These are phyloP conservation scores for Aphelinus atriplicis DNA, from an alignment of 1,140 invertebrate genomes.

Conservation along the genomic window DNA sequence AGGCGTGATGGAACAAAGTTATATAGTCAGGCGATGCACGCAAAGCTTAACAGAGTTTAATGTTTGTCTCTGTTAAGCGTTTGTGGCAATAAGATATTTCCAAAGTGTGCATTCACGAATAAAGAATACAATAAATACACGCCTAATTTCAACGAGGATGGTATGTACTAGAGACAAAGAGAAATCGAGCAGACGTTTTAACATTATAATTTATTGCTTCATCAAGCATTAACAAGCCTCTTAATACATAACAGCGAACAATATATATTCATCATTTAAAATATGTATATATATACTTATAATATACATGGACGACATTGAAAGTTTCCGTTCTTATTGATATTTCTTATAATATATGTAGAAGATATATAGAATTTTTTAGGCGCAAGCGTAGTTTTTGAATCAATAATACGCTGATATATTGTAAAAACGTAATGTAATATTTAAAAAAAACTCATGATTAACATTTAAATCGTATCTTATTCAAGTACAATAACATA, in stretches of 20 bases:
- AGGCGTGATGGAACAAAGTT: no score
- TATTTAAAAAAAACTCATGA: no score
- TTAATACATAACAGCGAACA: conserved; percentile 27
- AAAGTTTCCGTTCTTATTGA: conserved; percentile 5
- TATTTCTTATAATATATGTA: conserved; percentile 3
- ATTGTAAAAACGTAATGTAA: no score
- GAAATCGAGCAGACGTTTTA: neutral
- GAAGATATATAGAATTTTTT: conserved; percentile 1
- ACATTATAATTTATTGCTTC: conserved; percentile 39
- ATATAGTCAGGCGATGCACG: no score
- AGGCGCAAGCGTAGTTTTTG: conserved; percentile 24
- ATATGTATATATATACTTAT: conserved; percentile 17
- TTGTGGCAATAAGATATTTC: no score
- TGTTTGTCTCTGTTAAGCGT: no score
- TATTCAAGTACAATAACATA: neutral
- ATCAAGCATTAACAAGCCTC: conserved; percentile 31
- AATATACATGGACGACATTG: conserved; percentile 33
- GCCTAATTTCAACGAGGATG: no score
- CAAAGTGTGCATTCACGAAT: no score
- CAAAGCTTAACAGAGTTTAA: no score
- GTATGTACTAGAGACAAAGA: no score
- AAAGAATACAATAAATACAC: no score
- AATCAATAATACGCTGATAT: neutral
- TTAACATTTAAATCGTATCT: no score
- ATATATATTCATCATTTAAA: conserved; percentile 23